These are phyloP conservation scores for Osmoderma eremita DNA, from an alignment of 2,888 invertebrate species.

Conservation along the genomic window DNA sequence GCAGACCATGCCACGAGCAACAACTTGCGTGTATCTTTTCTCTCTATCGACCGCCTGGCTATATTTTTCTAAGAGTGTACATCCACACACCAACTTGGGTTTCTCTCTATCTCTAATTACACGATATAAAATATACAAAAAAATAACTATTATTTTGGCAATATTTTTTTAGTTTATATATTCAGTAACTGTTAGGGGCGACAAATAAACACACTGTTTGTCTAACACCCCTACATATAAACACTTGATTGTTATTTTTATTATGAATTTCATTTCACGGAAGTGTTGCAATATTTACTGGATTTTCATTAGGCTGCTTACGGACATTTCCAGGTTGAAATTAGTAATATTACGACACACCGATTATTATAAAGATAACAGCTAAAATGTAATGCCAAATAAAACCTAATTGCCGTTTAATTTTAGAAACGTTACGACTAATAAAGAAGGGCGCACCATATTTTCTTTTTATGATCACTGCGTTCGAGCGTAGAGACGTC, in stretches of 20 bases:
- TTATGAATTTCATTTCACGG: background rate
- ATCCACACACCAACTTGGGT: too few species aligned
- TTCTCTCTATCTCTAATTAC: too few species aligned
- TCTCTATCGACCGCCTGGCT: too few species aligned
- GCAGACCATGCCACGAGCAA: too few species aligned
- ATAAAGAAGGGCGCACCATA: conserved; percentile 20
- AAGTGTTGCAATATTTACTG: background rate
- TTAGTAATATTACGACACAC: background rate
- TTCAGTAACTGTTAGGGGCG: too few species aligned
- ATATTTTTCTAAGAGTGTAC: too few species aligned
- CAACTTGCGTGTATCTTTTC: too few species aligned
- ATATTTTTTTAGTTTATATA: too few species aligned
- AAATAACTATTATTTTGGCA: too few species aligned
- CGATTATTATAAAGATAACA: conserved; percentile 21
- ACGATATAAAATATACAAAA: too few species aligned
- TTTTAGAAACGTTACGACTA: conserved; percentile 11
- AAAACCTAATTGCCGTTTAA: conserved; percentile 26
- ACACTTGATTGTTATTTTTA: background rate
- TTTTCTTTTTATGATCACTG: conserved; percentile 26
- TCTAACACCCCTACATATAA: background rate
- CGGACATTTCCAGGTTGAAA: background rate
- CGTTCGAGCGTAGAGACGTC: background rate
- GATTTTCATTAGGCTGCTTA: background rate
- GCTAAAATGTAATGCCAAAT: conserved; percentile 4
- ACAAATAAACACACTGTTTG: too few species aligned